phyloP scores from a whole-genome alignment of 2,888 invertebrate genomes.

The Dasysyrphus tricinctus region DNA sequence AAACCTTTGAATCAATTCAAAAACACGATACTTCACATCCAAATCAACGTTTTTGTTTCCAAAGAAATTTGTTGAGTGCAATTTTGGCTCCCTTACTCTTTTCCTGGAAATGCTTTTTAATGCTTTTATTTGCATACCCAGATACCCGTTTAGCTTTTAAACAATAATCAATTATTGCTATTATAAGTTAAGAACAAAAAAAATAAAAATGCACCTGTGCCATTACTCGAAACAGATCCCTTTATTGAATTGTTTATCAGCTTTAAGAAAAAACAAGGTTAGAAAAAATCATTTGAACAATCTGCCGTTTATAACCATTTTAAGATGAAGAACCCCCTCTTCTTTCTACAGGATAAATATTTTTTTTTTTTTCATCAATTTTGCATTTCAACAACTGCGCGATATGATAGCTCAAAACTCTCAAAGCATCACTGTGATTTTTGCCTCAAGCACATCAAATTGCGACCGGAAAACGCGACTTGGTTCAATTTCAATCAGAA shows the following conservation, averaged over 20 bases:
- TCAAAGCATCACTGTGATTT: conserved; percentile 49
- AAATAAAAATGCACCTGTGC: background rate
- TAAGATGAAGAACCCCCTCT: background rate
- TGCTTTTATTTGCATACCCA: no score
- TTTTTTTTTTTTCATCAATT: conserved; percentile 14
- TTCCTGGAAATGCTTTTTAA: no score
- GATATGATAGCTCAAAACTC: conserved; percentile 30
- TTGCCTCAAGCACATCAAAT: conserved; percentile 28
- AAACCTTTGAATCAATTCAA: no score
- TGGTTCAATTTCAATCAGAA: conserved; percentile 75
- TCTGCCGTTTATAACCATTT: background rate
- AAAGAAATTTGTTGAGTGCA: no score
- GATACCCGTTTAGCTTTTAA: no score
- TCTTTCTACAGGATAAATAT: no score
- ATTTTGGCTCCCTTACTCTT: no score
- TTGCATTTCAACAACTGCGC: conserved; percentile 48
- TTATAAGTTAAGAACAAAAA: background rate
- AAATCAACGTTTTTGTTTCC: no score
- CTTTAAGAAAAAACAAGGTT: background rate
- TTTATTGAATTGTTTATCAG: background rate
- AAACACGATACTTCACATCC: no score
- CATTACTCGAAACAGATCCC: background rate
- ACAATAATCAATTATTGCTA: no score
- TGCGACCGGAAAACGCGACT: conserved; percentile 32
- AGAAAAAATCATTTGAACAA: background rate